These are phyloP conservation scores for Agonopterix subpropinquella DNA, from an alignment of 2,888 invertebrate genomes.

Conservation along the genomic window DNA sequence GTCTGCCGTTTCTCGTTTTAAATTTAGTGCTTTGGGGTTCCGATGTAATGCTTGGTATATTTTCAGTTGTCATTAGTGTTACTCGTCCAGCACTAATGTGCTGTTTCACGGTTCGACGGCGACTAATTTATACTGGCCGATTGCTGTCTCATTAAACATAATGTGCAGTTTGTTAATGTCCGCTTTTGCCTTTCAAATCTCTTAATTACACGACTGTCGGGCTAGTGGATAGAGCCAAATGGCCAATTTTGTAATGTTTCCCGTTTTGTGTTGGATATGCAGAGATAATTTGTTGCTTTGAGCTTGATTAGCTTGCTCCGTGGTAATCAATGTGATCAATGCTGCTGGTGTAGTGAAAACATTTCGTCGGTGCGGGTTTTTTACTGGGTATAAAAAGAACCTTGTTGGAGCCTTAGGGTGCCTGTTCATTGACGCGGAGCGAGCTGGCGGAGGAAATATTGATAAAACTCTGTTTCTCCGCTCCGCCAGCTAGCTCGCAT, in stretches of 20 bases:
- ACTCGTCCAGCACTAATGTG: slow-evolving; percentile 18
- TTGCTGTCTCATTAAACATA: slow-evolving; percentile 31
- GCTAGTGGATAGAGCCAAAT: neutral
- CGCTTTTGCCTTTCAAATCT: slow-evolving; percentile 30
- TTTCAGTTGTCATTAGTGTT: slow-evolving; percentile 21
- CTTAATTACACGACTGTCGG: slow-evolving; percentile 24
- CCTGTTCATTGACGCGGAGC: no score
- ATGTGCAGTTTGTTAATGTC: slow-evolving; percentile 31
- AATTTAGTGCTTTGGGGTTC: neutral
- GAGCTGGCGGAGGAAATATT: no score
- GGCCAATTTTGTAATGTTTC: neutral
- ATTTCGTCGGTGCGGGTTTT: no score
- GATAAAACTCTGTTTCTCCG: no score
- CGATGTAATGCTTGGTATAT: slow-evolving; percentile 8
- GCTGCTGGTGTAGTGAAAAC: no score
- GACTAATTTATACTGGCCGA: slow-evolving; percentile 31
- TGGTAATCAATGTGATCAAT: no score
- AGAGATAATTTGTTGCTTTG: neutral
- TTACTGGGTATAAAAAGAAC: no score
- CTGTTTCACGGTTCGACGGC: slow-evolving; percentile 31
- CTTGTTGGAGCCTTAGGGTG: no score
- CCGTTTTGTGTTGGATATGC: neutral
- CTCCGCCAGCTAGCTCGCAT: no score
- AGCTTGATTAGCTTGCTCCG: no score
- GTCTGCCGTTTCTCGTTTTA: neutral